Conservation (phyloP, 1,140 invertebrate species). For the Mactra quadrangularis region DNA sequence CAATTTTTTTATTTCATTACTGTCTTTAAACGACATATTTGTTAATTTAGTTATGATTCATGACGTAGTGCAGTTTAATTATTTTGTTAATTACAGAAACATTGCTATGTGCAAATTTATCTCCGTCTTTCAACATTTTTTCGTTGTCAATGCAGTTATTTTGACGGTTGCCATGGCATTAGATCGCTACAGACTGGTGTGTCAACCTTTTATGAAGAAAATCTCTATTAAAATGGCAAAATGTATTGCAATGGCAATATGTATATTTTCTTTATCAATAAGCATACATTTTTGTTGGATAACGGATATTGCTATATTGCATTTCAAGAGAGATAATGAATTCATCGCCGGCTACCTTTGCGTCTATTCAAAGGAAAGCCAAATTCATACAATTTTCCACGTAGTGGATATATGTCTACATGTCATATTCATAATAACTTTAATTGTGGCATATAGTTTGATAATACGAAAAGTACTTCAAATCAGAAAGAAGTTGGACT, state of each 20-base stretch:
- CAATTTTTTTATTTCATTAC: not conserved
- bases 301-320: not conserved
- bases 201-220: not conserved
- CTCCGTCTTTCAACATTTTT: not conserved
- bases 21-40: not conserved
- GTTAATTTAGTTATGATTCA: not conserved
- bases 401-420: not conserved
- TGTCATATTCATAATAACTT: not conserved
- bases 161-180: not conserved
- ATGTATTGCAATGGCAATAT: not conserved
- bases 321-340: not conserved
- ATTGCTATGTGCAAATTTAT: not conserved
- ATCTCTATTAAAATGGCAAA: not conserved
- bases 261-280: not conserved
- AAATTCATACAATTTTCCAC: not conserved
- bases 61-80: not conserved
- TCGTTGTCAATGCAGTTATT: not conserved
- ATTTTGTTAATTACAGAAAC: slow-evolving; percentile 13
- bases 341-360: not conserved
- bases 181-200: not conserved
- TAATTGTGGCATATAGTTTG: not conserved
- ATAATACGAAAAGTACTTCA: not conserved
- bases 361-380: not conserved
- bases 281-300: not conserved
- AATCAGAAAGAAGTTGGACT: not conserved